phyloP scores from a whole-genome alignment of 2,797 vertebrate genomes.

The Gymnothorax javanicus region DNA sequence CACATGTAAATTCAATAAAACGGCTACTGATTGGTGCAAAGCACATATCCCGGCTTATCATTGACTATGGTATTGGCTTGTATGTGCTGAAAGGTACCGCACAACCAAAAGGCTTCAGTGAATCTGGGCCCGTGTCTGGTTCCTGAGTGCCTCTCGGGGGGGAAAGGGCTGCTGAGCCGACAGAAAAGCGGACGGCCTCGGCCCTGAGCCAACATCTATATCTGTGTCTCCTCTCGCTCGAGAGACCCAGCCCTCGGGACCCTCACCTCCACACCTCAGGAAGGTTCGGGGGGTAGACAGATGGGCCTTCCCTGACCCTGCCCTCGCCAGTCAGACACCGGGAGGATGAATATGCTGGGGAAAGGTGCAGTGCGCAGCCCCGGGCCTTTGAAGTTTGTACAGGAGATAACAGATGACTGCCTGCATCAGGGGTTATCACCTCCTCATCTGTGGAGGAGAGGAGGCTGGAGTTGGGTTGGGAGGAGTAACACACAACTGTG shows the following conservation, averaged over 20 bases:
- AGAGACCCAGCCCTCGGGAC: not conserved
- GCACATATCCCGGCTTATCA: too few species aligned
- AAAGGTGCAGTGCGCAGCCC: conserved; percentile 4
- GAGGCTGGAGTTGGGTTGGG: not conserved
- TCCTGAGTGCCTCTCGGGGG: not conserved
- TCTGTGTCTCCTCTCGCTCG: not conserved
- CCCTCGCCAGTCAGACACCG: conserved; percentile 13
- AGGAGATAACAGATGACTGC: conserved; percentile 25
- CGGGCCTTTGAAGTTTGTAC: conserved; percentile 21
- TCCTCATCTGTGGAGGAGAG: not conserved
- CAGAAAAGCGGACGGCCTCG: not conserved
- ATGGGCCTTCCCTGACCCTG: conserved; percentile 25
- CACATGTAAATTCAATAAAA: too few species aligned
- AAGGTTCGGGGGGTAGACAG: not conserved
- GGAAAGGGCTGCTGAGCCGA: not conserved
- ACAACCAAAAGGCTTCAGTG: too few species aligned
- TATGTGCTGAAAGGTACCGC: too few species aligned
- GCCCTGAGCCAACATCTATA: not conserved
- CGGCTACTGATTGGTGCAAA: too few species aligned
- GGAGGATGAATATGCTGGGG: conserved; percentile 21
- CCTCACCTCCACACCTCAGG: not conserved
- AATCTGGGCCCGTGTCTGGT: not conserved
- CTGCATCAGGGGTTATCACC: conserved; percentile 9
- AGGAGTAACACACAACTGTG: not conserved
- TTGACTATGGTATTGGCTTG: too few species aligned